Evolutionary conservation across 2,113 vertebrate species (phyloP), one percentile per base, ranked within the genome.

Genomic region (Motacilla tschutschensis): DNA sequence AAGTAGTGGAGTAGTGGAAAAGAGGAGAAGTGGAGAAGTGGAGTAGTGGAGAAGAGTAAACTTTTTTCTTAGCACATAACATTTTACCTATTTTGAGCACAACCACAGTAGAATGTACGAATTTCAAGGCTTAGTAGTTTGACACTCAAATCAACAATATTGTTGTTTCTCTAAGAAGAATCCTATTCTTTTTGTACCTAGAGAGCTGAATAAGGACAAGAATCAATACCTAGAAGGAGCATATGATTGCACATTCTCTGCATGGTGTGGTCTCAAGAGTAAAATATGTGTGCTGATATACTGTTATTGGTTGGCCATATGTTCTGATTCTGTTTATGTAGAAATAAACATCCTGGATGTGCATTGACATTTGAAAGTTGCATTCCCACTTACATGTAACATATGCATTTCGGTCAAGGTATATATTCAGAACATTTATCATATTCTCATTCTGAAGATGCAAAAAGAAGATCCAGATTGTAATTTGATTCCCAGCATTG

Each of bases 281-380:
- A 69, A 89, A 92, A 75, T 25, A 14, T 60, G 7, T 31, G 48
- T 91, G 25, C 60, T 89, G 80, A 73, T 63, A 55, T 62, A 74
- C 41, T 76, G 75, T 55, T 83, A 26, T 41, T 90, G 48, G 41
- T 48, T 57, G 10, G 29, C 83, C 70, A 64, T 92, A 83, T 88
- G 90, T 83, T 92, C 65, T 74, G n/a, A 17, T 75, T 67, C 73
- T 83, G 81, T 69, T 94, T 83, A 41, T 75, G 41, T 41, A 83
- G 58, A 85, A 95, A 83, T 78, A 91, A 89, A 74, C 54, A 57
- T 43, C 65, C 48, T 3, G 9, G 58, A 60, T 90, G 66, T 60
- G 41, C 66, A 51, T 0, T 85, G 81, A 86, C 74, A 90, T 78
- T 83, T 89, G 64, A 58, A 91, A 89, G 48, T 29, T 79, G 6